phyloP scores from a whole-genome alignment of 92 coral and sea anemone genomes.

The Zoanthus sociatus region DNA sequence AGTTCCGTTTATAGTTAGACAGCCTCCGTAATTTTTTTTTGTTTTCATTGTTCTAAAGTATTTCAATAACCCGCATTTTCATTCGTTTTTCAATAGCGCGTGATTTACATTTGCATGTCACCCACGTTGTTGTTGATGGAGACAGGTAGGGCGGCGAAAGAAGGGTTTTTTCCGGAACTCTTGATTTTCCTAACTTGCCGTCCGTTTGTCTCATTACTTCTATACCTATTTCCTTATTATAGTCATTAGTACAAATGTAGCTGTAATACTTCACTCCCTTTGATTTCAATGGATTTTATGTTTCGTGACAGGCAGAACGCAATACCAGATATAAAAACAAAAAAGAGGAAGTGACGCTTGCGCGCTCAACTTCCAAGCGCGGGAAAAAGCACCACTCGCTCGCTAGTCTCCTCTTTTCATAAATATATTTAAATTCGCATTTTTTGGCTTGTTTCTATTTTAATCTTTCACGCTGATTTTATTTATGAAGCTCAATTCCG shows the following conservation, averaged over 20 bases:
- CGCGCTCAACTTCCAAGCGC: constrained; percentile 22
- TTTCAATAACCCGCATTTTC: constrained; percentile 29
- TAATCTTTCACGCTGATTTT: not conserved
- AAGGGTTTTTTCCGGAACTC: constrained; percentile 11
- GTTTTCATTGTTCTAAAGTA: constrained; percentile 29
- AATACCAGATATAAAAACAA: not conserved
- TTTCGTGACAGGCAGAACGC: not conserved
- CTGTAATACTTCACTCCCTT: not conserved
- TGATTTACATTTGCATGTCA: constrained; percentile 29
- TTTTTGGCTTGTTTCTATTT: constrained; percentile 3
- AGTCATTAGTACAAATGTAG: not conserved
- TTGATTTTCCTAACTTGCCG: not conserved
- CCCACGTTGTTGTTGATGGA: constrained; percentile 20
- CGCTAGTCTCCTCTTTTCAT: not conserved
- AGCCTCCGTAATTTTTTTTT: constrained; percentile 17
- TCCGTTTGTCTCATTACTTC: constrained; percentile 7
- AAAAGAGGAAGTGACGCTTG: not conserved
- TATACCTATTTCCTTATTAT: not conserved
- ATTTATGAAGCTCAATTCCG: not conserved
- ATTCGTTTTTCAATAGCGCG: constrained; percentile 22
- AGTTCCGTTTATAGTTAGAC: constrained; percentile 31
- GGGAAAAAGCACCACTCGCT: constrained; percentile 6
- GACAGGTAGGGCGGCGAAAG: not conserved
- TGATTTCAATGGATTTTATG: not conserved
- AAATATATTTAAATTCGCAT: constrained; percentile 1